phyloP scores from a whole-genome alignment of 2,113 vertebrate species.

The Anhinga rufa region DNA sequence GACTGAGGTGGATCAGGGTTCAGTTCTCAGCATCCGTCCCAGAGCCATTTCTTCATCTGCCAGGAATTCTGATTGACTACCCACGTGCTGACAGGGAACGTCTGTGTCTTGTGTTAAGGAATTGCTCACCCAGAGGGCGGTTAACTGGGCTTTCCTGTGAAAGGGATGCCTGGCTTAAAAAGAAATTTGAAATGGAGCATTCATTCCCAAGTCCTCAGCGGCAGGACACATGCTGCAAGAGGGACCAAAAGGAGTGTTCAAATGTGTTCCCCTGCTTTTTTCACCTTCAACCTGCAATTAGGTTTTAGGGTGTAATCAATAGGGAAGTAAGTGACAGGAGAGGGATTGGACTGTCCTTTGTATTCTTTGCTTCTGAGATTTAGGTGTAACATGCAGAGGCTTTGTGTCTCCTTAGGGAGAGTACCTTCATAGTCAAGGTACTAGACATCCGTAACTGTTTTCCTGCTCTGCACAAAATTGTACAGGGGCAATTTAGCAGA shows the following conservation, averaged over 20 bases:
- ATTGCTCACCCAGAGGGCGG: background rate
- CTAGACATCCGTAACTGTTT: background rate
- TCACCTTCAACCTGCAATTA: background rate
- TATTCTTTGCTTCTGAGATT: background rate
- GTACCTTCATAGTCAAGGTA: background rate
- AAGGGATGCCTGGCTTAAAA: background rate
- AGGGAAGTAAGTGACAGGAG: background rate
- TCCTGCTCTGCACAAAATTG: background rate
- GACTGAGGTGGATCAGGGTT: background rate
- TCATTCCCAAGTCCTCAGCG: background rate
- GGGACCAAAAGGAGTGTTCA: background rate
- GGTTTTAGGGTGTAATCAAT: background rate
- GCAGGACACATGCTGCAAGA: background rate
- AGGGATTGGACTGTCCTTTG: background rate
- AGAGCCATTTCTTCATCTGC: background rate
- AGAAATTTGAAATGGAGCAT: background rate
- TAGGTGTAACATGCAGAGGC: background rate
- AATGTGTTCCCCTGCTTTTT: background rate
- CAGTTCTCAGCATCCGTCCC: background rate
- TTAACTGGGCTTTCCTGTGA: background rate
- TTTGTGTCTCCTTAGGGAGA: background rate
- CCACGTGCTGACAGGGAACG: background rate
- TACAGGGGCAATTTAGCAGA: background rate
- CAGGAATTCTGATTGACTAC: background rate
- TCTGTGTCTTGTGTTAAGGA: background rate